A percentile compares a stretch with the other conserved stretches of the same genome.
Conservation (phyloP, 2,113 vertebrate genomes). For the Laticauda colubrina region DNA sequence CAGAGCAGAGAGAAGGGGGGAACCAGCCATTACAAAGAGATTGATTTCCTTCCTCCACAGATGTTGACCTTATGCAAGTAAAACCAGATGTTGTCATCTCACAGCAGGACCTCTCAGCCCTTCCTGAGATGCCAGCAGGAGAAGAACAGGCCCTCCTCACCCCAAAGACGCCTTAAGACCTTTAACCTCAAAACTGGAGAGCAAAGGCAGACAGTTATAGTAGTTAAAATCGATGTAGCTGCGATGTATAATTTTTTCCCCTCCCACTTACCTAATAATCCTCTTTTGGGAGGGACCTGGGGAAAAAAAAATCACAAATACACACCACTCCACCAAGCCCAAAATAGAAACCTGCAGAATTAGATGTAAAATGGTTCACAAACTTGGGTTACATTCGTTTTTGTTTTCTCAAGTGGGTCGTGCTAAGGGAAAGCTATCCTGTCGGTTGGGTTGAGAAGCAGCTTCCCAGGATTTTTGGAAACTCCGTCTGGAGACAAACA, state of each 20-base stretch:
- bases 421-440: neutral
- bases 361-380: neutral
- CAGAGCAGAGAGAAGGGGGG: neutral
- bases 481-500: neutral
- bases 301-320: neutral
- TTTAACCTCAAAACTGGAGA: neutral
- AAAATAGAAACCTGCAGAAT: neutral
- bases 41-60: neutral
- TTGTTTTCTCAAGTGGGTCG: neutral
- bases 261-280: neutral
- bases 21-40: neutral
- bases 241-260: neutral
- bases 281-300: neutral
- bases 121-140: neutral
- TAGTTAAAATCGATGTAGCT: neutral
- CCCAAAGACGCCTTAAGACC: neutral
- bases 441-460: neutral
- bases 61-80: neutral
- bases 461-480: neutral
- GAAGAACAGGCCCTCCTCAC: neutral
- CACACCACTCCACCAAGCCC: neutral
- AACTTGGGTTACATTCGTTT: neutral
- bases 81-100: neutral
- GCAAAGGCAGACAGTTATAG: neutral
- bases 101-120: neutral